Conservation (phyloP, 2,797 vertebrate genomes). For the Pelobates cultripes region DNA sequence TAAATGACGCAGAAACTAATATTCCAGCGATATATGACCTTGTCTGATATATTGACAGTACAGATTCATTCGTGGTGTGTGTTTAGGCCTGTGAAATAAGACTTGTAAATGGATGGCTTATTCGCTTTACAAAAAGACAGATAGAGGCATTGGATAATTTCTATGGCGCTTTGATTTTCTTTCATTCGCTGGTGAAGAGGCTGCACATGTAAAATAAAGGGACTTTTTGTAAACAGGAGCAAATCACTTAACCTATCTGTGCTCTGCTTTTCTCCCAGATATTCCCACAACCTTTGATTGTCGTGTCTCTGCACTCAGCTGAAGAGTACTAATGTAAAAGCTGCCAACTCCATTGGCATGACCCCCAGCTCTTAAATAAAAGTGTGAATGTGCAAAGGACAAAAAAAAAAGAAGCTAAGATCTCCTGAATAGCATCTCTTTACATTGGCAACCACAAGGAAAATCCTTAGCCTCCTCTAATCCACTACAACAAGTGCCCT, state of each 20-base stretch:
- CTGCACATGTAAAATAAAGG: neutral
- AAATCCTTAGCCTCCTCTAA: constrained; percentile 1
- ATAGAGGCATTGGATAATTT: neutral
- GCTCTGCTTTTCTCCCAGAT: neutral
- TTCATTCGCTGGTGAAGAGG: neutral
- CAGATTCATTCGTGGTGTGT: too few relatives aligned
- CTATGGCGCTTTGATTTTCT: neutral
- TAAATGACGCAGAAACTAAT: too few relatives aligned
- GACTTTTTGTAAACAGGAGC: constrained; percentile 10
- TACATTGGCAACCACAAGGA: constrained; percentile 12
- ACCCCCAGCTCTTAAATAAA: constrained; percentile 27
- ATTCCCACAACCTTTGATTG: constrained; percentile 36
- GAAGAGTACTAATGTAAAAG: constrained; percentile 31
- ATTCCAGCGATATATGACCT: too few relatives aligned
- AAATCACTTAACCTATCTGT: constrained; percentile 30
- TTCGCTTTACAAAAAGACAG: neutral
- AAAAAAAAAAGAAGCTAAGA: constrained; percentile 6
- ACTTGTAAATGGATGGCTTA: neutral
- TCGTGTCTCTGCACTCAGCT: constrained; percentile 13
- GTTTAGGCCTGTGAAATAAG: neutral
- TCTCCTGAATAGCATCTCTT: constrained; percentile 24
- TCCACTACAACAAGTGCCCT: constrained; percentile 14
- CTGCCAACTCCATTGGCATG: neutral
- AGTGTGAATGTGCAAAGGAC: constrained; percentile 12
- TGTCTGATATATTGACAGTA: too few relatives aligned